Conservation (phyloP, 2,797 vertebrate species). For the Tapirus indicus region DNA sequence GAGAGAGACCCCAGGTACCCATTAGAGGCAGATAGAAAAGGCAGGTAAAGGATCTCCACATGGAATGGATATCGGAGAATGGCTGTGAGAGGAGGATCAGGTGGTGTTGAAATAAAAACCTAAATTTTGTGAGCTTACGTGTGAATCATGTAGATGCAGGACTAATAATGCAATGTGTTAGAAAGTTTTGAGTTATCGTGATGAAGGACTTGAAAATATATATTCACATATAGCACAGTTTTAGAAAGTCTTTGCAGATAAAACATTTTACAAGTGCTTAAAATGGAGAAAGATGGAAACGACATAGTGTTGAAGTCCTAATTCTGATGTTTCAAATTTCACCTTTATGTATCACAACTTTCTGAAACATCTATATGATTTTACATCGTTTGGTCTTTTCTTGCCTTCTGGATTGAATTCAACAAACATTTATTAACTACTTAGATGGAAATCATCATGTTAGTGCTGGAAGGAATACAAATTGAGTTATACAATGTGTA, state of each 20-base stretch:
- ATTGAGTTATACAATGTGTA: background rate
- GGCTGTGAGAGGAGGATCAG: background rate
- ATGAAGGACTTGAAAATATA: background rate
- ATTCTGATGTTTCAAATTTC: constrained; percentile 6
- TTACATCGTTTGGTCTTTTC: background rate
- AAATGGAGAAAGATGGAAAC: background rate
- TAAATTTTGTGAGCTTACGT: background rate
- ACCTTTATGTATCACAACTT: background rate
- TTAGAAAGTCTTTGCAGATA: background rate
- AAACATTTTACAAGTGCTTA: background rate
- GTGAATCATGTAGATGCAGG: background rate
- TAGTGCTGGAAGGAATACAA: background rate
- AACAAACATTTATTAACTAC: background rate
- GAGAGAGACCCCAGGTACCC: background rate
- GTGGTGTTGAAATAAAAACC: background rate
- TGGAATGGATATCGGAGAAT: background rate
- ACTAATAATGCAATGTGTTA: background rate
- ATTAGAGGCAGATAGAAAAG: background rate
- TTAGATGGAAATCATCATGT: background rate
- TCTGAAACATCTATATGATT: background rate
- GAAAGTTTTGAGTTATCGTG: background rate
- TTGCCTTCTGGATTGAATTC: background rate
- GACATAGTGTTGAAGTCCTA: background rate
- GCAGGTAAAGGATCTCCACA: background rate
- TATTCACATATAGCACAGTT: background rate